phyloP scores from a whole-genome alignment of 2,888 invertebrate genomes.

The Heliconius cydno region DNA sequence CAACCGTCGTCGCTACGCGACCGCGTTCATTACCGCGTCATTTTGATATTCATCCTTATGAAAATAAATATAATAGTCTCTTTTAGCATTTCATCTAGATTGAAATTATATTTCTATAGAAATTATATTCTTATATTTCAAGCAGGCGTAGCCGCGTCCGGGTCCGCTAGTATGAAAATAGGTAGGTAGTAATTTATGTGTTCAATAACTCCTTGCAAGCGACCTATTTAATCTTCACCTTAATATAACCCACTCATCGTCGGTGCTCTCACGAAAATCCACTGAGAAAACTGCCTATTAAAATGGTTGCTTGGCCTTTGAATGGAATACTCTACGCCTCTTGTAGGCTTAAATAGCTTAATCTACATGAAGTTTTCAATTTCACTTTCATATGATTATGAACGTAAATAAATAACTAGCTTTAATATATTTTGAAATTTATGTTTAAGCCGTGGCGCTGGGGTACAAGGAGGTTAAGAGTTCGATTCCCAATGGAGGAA shows the following conservation, averaged over 20 bases:
- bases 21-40: too few species aligned
- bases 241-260: conserved; percentile 27
- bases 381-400: background rate
- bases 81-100: too few species aligned
- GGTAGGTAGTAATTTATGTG: conserved; percentile 2
- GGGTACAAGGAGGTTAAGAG: too few species aligned
- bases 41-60: too few species aligned
- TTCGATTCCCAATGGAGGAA: too few species aligned
- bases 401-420: background rate
- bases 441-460: background rate
- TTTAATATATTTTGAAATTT: background rate
- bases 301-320: conserved; percentile 26
- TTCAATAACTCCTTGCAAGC: conserved; percentile 21
- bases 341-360: conserved; percentile 20
- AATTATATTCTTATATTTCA: too few species aligned
- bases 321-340: conserved; percentile 14
- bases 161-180: too few species aligned
- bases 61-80: too few species aligned
- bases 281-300: conserved; percentile 32
- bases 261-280: conserved; percentile 25
- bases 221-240: conserved; percentile 28
- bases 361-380: conserved; percentile 8
- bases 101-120: too few species aligned
- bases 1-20: too few species aligned
- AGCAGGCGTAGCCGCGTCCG: too few species aligned